Base-by-base conservation (phyloP, 2,888 invertebrate species). In the Chromoteleia sp. region DNA sequence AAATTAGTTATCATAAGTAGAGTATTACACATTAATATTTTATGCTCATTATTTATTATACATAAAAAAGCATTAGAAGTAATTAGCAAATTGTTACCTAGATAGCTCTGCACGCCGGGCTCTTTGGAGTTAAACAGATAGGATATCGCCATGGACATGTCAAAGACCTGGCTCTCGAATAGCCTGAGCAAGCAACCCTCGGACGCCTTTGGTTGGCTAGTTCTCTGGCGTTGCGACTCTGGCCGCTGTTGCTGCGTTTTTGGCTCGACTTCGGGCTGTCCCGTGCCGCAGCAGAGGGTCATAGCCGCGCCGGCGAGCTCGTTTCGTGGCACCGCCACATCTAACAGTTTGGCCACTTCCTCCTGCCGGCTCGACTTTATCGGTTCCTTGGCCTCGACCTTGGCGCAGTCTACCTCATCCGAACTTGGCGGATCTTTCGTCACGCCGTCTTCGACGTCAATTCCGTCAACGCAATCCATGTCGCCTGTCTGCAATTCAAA, bases 81-180 rank as follows among this genome's bases (percentile, higher is more conserved):
- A n/a, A n/a, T n/a, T 15, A 12, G 4, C 8, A n/a, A 17, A 14
- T 25, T 89, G 92, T 92, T 87, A 95, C 95, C 99, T 91, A 99
- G 96, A 93, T 99, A 99, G 87, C 97, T 97, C 90, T 99, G 97
- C 84, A 99, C 99, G 81, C 99, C 99, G 39, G 98, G 97, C 92
- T 99, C 99, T 93, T 99, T 99, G 41, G 99, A 98, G 92, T 98
- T 98, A 92, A 98, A 99, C 76, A 99, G 94, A 93, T 99, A 99
- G 91, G 98, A 97, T 90, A 99, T 97, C 83, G 99, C 99, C 94
- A 99, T 98, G 85, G 98, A 97, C 94, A 99, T 98, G 92, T 99
- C 98, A 93, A 99, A 98, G 88, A 98, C 95, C 93, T 98, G 98
- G 87, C 99, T 98, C 93, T 99, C 98, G 92, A 99, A 98, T 89